These are phyloP conservation scores for Rousettus leschenaultii DNA, from an alignment of 2,113 vertebrate species.

Conservation along the genomic window DNA sequence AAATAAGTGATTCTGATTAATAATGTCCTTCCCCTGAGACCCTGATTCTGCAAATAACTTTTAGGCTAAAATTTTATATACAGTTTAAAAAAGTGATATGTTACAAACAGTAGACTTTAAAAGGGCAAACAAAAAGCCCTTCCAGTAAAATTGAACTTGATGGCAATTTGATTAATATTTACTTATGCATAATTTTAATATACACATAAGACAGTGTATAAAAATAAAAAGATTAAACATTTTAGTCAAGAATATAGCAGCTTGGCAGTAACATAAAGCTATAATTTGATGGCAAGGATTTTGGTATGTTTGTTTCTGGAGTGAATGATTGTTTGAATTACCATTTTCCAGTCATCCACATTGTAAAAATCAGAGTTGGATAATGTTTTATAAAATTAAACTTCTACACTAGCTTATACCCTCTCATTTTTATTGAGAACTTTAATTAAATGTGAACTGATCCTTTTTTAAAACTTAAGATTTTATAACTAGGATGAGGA, in stretches of 20 bases:
- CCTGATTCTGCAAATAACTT: background rate
- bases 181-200: background rate
- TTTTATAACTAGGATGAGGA: background rate
- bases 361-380: background rate
- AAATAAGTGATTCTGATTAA: background rate
- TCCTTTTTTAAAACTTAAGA: background rate
- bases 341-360: background rate
- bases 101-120: background rate
- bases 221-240: background rate
- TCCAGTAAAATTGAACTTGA: background rate
- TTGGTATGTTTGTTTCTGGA: background rate
- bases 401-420: background rate
- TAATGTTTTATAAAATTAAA: slow-evolving; percentile 17
- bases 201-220: background rate
- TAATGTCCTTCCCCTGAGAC: background rate
- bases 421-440: background rate
- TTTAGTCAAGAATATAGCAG: background rate
- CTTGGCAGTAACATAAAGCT: background rate
- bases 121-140: background rate
- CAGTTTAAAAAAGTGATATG: background rate
- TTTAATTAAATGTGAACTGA: background rate
- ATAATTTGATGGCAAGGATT: background rate
- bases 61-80: background rate
- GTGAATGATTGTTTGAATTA: background rate
- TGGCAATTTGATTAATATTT: slow-evolving; percentile 23